Base-by-base conservation (phyloP, 2,113 vertebrate species). In the Leucoraja erinaceus region DNA sequence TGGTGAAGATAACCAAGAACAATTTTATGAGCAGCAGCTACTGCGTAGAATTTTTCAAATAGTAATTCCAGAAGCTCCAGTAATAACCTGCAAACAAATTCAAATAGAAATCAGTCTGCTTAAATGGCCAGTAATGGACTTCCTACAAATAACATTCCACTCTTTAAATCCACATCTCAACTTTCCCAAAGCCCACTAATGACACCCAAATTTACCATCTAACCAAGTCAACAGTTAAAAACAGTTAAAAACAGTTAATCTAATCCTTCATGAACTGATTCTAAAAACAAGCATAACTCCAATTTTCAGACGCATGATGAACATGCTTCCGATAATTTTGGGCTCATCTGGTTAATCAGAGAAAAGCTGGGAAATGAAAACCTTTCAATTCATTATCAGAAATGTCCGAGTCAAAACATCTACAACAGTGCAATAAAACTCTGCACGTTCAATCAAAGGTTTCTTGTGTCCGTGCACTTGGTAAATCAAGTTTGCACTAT, bases 41-140 rank as follows among this genome's bases (percentile, higher is more conserved):
- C 98, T 0, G 98, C 98, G 0, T 99, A 98, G 94, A 99, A 99
- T 95, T 99, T 99, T 93, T 99, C 98, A 92, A 99, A 99, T 86
- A 99, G 94, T 25, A 99, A 95, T 95, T 99, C 98, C 81, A 99
- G 95, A 94, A 99, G 96, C 63, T 99, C 99, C 95, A 99, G 96
- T 93, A 99, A 96, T 81, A 99, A 95, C 95, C 98, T 99, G 95
- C 33, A 18, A 72, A 70, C 9, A 72, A 74, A 70, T 72, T 47
- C 66, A 91, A 74, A 68, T 14, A 47, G 8, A 91, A 91, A 74
- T 91, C 68, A 47, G 61, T 61, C 12, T 88, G 56, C 56, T 11
- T 66, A 66, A 66, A 66, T 10, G 18, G 70, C 9, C 16, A 81
- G 6, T 59, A 61, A 86, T 86, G 28, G 54, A 63, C 11, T 54